These are phyloP conservation scores for Napeogenes sylphis DNA, from an alignment of 2,888 invertebrate species.

Conservation along the genomic window DNA sequence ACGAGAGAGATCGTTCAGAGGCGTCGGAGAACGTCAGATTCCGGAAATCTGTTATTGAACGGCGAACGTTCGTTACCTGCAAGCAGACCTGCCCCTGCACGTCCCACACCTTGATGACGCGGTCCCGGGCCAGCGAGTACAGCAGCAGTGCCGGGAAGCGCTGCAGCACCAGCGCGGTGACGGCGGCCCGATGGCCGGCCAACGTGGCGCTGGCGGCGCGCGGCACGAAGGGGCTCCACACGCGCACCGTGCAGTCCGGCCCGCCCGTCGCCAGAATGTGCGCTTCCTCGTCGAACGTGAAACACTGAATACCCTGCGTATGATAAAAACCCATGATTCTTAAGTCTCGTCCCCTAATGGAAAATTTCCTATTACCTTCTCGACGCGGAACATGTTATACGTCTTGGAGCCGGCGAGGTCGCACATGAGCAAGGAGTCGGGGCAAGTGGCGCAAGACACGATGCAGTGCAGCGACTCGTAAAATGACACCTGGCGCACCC, in stretches of 20 bases:
- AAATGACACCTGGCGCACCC: conserved; percentile 84
- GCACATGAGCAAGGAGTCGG: conserved; percentile 78
- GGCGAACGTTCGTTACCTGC: conserved; percentile 65
- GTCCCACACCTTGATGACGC: conserved; percentile 87
- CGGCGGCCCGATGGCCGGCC: conserved; percentile 82
- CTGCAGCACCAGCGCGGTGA: conserved; percentile 83
- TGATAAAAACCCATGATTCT: too few relatives aligned
- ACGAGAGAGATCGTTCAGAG: background rate
- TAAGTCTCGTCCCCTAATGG: too few relatives aligned
- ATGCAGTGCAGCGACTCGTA: conserved; percentile 81
- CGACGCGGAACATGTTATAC: conserved; percentile 76
- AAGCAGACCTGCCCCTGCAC: conserved; percentile 80
- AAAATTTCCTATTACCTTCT: conserved; percentile 50
- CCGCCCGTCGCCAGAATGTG: conserved; percentile 84
- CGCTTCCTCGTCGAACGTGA: conserved; percentile 77
- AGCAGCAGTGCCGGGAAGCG: conserved; percentile 78
- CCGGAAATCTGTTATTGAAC: background rate
- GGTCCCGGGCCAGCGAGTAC: conserved; percentile 85
- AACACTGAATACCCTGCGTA: conserved; percentile 79
- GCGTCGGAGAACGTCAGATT: too few relatives aligned
- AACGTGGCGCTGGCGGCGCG: conserved; percentile 80
- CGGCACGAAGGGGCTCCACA: conserved; percentile 90
- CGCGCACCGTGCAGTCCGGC: conserved; percentile 83
- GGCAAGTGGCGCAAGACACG: conserved; percentile 82
- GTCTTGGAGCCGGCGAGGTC: conserved; percentile 78